A percentile compares a stretch with the other conserved stretches of the same genome.
Evolutionary conservation across 2,113 vertebrate genomes (phyloP).

Genomic region (Percopsis transmontana): DNA sequence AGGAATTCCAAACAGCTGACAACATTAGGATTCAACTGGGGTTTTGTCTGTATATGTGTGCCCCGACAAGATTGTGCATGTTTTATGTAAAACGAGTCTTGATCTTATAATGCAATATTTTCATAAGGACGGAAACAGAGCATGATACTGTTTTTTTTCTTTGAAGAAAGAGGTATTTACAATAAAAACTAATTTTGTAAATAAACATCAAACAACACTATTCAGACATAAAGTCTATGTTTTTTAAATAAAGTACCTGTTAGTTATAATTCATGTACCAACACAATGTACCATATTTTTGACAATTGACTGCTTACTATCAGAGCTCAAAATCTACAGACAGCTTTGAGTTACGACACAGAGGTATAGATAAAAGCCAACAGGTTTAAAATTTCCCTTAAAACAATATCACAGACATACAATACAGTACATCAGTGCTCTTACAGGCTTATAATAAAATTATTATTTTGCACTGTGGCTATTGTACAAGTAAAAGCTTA

Average conservation of each 20-base stretch:
- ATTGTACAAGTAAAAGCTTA: slow-evolving; percentile 56
- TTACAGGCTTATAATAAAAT: slow-evolving; percentile 42
- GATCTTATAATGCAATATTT: slow-evolving; percentile 13
- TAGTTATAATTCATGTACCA: slow-evolving; percentile 69
- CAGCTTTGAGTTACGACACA: slow-evolving; percentile 40
- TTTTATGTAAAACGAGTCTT: slow-evolving; percentile 31
- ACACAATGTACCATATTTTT: slow-evolving; percentile 70
- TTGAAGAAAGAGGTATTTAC: slow-evolving; percentile 38
- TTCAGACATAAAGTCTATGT: slow-evolving; percentile 30
- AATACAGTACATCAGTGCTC: slow-evolving; percentile 40
- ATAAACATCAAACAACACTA: slow-evolving; percentile 41
- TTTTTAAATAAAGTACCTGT: slow-evolving; percentile 62
- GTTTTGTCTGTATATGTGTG: slow-evolving; percentile 12
- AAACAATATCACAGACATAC: slow-evolving; percentile 41
- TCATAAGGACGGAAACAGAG: slow-evolving; percentile 37
- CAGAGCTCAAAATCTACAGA: slow-evolving; percentile 24
- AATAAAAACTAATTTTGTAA: slow-evolving; percentile 31
- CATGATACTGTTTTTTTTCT: neutral
- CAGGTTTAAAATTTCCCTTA: slow-evolving; percentile 16
- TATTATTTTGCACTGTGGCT: slow-evolving; percentile 43
- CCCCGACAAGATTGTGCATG: slow-evolving; percentile 32
- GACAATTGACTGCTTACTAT: slow-evolving; percentile 32
- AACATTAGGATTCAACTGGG: slow-evolving; percentile 31
- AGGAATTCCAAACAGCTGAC: slow-evolving; percentile 36
- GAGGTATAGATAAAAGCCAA: slow-evolving; percentile 17